Evolutionary conservation across 2,888 invertebrate species (phyloP).

Genomic region (Hymenopus coronatus): DNA sequence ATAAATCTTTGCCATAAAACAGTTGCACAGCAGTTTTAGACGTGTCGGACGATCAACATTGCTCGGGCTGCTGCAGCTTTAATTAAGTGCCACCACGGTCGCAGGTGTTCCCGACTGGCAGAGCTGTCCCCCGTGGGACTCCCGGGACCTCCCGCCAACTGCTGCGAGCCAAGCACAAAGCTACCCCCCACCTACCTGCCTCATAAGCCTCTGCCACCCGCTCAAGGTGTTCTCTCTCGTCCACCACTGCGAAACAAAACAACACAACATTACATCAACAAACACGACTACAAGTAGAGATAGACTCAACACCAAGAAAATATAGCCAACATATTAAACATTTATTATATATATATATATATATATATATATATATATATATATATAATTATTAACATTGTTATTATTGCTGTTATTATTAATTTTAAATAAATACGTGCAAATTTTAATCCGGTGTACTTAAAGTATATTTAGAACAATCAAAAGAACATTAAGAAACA

Average conservation of each 20-base stretch:
- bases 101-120: slow-evolving; percentile 17
- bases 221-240: neutral
- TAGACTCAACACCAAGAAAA: no score
- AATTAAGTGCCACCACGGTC: slow-evolving; percentile 10
- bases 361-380: no score
- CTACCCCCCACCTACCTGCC: neutral
- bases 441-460: no score
- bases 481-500: no score
- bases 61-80: neutral
- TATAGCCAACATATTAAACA: no score
- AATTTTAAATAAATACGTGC: no score
- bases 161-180: neutral
- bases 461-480: no score
- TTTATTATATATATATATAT: no score
- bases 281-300: neutral
- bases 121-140: slow-evolving; percentile 1
- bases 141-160: slow-evolving; percentile 11
- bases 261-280: neutral
- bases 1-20: slow-evolving; percentile 12
- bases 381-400: no score
- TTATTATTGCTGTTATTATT: no score
- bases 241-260: neutral
- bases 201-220: neutral
- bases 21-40: slow-evolving; percentile 12
- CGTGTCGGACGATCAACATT: neutral